Evolutionary conservation across 2,113 vertebrate genomes (phyloP), one percentile per base, ranked within the genome.

Genomic region (Daboia siamensis): DNA sequence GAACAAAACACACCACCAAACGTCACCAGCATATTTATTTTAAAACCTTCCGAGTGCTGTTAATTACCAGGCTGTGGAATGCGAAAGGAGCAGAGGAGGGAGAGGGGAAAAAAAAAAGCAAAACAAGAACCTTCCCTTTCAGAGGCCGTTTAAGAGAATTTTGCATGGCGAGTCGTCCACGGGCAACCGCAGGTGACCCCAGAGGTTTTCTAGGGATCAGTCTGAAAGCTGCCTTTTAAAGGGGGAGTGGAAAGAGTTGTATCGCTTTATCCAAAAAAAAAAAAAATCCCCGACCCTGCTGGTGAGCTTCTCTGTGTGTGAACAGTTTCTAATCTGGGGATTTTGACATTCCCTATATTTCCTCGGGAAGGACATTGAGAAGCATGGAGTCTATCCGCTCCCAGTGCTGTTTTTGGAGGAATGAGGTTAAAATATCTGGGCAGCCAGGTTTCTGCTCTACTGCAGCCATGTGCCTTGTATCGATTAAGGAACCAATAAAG

Each of bases 1-100:
- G 91, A 95, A 96, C 93, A 96, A 96, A 95, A 93, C 91, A 7
- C 24, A 44, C 46, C 24, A 89, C n/a, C 0, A 64, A 92, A 91
- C 90, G 64, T 61, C 84, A 57, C 92, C 64, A 88, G 92, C 74
- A 61, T 89, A 13, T 23, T 48, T 87, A 91, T 91, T 33, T 92
- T 54, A 4, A 26, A 69, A 92, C 52, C 80, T 5, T 61, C 86
- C 7, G 94, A 95, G 95, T 90, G 95, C 95, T 93, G 91, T 93
- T 91, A 94, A 95, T 91, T 88, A 93, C 90, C 44, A 0, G 88
- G 93, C 87, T 92, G 92, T 87, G 94, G 94, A 94, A 95, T 90
- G 92, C 29, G 39, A 55, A 26, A 55, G 92, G 10, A 90, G 86
- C 0, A 10, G 15, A 2, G 12, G 59, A 51, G n/a, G 26, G 90